Evolutionary conservation across 2,888 invertebrate species (phyloP).

Genomic region (Cephus sareptanus): DNA sequence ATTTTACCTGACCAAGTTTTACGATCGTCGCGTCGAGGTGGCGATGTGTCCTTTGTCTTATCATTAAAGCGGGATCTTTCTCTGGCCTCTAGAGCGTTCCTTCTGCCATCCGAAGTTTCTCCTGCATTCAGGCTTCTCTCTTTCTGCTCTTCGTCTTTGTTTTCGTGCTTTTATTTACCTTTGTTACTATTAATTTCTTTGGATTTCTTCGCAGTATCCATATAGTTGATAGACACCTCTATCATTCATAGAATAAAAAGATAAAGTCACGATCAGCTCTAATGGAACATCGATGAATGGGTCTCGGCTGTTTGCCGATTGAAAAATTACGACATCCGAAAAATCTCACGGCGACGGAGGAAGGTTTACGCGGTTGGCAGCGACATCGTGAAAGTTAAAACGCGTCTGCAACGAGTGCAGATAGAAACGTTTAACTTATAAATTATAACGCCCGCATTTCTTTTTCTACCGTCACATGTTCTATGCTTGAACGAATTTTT

Average conservation of each 20-base stretch:
- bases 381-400: background rate
- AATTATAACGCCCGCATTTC: constrained; percentile 54
- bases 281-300: background rate
- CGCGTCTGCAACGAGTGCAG: constrained; percentile 15
- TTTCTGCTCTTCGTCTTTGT: constrained; percentile 26
- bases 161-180: background rate
- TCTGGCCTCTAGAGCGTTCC: background rate
- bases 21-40: constrained; percentile 66
- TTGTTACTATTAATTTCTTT: background rate
- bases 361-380: background rate
- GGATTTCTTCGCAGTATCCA: background rate
- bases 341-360: background rate
- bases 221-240: background rate
- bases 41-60: constrained; percentile 64
- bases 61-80: constrained; percentile 58
- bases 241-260: background rate
- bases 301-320: background rate
- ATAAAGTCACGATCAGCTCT: background rate
- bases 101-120: background rate
- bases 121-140: constrained; percentile 33
- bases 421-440: constrained; percentile 54
- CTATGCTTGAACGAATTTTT: constrained; percentile 22
- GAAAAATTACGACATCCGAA: background rate
- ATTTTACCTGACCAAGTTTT: constrained; percentile 64
- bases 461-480: constrained; percentile 55